Evolutionary conservation across 2,113 vertebrate genomes (phyloP).

Genomic region (Guaruba guarouba): DNA sequence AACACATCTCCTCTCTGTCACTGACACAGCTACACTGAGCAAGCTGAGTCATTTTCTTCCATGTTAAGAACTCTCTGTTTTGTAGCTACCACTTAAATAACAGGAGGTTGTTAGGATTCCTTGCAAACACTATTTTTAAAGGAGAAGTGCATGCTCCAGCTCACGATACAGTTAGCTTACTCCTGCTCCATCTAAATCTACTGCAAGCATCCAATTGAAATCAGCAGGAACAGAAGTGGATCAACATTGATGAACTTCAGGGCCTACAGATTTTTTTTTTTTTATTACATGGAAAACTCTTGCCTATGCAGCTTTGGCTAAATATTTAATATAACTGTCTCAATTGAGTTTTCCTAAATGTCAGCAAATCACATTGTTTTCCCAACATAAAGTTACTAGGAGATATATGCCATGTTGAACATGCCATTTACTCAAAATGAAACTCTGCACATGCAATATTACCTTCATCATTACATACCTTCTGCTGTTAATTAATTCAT

Average conservation of each 20-base stretch:
- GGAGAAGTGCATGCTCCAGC: not conserved
- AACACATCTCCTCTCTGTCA: not conserved
- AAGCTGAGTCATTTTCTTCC: conserved; percentile 20
- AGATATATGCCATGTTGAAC: not conserved
- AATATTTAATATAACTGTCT: not conserved
- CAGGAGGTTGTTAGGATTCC: not conserved
- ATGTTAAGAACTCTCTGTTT: conserved; percentile 20
- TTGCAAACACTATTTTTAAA: not conserved
- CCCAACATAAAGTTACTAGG: not conserved
- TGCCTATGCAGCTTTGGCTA: not conserved
- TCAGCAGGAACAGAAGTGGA: not conserved
- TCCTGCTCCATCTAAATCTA: not conserved
- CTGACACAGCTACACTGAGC: not conserved
- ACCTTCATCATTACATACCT: not conserved
- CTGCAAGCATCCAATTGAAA: not conserved
- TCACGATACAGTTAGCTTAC: not conserved
- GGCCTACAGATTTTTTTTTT: not conserved
- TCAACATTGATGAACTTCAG: not conserved
- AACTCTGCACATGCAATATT: not conserved
- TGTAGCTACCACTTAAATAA: not conserved
- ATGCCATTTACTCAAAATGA: not conserved
- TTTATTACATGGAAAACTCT: not conserved
- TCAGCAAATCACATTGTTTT: not conserved
- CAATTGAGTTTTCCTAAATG: not conserved
- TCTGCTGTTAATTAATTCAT: not conserved